Conservation (phyloP, 2,888 invertebrate species). For the Xestoiulus laeticollis region DNA sequence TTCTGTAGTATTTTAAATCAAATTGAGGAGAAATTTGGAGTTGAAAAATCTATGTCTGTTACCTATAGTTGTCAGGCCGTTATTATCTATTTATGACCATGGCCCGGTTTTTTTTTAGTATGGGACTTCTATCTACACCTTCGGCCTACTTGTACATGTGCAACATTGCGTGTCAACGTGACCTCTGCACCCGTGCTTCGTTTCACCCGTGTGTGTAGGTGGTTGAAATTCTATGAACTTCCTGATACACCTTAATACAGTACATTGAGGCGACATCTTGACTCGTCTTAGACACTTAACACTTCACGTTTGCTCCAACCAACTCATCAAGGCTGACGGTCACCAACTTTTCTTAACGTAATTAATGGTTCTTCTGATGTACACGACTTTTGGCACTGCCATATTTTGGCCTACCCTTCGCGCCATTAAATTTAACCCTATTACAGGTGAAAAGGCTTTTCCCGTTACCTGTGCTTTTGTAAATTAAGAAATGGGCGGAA, state of each 20-base stretch:
- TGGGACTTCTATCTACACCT: not conserved
- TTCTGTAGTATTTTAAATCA: too few species aligned
- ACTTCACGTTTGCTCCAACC: not conserved
- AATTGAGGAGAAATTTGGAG: not conserved
- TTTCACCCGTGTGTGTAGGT: not conserved
- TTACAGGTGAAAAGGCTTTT: not conserved
- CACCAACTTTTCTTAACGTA: not conserved
- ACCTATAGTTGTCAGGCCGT: not conserved
- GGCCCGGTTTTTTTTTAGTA: not conserved
- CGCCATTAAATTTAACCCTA: not conserved
- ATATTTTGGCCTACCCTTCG: not conserved
- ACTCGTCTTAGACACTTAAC: not conserved
- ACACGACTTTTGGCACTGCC: not conserved
- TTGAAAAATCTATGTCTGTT: not conserved
- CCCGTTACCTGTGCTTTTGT: not conserved
- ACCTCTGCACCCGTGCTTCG: not conserved
- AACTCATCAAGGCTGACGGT: not conserved
- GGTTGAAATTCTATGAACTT: not conserved
- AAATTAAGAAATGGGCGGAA: not conserved
- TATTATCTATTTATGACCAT: not conserved
- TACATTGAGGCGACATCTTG: slow-evolving; percentile 2
- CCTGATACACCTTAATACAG: slow-evolving; percentile 16
- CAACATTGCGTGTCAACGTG: not conserved
- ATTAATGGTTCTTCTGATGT: not conserved
- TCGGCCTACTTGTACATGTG: not conserved